A percentile compares a stretch with the other conserved stretches of the same genome.
These are phyloP conservation scores for Xestia c-nigrum DNA, from an alignment of 2,888 invertebrate species.

Conservation along the genomic window DNA sequence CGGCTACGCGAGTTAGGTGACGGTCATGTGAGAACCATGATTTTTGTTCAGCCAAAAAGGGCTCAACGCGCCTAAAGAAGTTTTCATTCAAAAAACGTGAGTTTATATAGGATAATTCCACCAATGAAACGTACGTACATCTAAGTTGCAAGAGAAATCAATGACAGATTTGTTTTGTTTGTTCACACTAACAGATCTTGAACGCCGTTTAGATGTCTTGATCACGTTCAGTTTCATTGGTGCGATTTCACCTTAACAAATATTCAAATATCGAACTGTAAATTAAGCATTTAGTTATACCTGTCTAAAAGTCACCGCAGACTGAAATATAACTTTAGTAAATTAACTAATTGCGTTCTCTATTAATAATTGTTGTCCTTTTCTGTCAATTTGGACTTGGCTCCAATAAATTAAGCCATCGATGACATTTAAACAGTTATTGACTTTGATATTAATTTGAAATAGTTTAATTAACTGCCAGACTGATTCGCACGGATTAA, in stretches of 20 bases:
- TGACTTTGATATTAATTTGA: slow-evolving; percentile 47
- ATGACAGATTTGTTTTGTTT: background rate
- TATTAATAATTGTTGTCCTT: slow-evolving; percentile 42
- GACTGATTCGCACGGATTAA: slow-evolving; percentile 18
- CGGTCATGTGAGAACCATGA: no score
- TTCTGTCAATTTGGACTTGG: slow-evolving; percentile 35
- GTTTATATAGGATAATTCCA: background rate
- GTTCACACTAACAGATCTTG: background rate
- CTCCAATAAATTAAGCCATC: slow-evolving; percentile 39
- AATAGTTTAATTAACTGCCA: slow-evolving; percentile 44
- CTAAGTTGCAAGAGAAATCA: background rate
- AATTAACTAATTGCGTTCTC: slow-evolving; percentile 33
- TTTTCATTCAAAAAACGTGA: no score
- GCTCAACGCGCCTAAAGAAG: no score
- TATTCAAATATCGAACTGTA: background rate
- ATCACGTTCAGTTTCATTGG: background rate
- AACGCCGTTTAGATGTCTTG: background rate
- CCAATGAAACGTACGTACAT: background rate
- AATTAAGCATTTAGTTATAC: slow-evolving; percentile 15
- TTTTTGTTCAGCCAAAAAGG: no score
- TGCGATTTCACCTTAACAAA: background rate
- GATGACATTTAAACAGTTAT: slow-evolving; percentile 52
- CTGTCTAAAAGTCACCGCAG: slow-evolving; percentile 9
- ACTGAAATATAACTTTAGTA: slow-evolving; percentile 31
- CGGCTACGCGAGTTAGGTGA: no score